Evolutionary conservation across 2,888 invertebrate genomes (phyloP).

Genomic region (Ryuthela nishihirai): DNA sequence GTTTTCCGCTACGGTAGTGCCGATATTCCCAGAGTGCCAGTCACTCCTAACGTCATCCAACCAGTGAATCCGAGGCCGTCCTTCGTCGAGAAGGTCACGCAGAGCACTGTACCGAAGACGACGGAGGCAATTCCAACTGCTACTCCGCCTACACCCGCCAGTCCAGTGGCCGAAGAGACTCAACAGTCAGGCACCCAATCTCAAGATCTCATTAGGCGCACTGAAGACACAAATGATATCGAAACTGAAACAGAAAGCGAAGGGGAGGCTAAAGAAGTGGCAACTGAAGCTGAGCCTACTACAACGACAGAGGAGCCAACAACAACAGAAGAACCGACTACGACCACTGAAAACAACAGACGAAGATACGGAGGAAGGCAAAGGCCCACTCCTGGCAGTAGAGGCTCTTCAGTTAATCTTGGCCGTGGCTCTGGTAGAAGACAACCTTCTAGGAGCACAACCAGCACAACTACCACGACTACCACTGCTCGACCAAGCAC

Average conservation of each 20-base stretch:
- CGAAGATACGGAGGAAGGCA: not conserved
- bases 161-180: not conserved
- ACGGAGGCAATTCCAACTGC: not conserved
- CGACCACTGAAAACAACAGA: not conserved
- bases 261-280: not conserved
- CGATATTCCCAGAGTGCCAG: constrained; percentile 8
- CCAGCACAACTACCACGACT: not conserved
- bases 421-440: not conserved
- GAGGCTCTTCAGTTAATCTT: not conserved
- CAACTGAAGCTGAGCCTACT: not conserved
- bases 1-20: constrained; percentile 8
- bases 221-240: not conserved
- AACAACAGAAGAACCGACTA: constrained; percentile 2
- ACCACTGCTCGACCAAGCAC: not conserved
- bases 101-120: not conserved
- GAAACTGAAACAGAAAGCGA: not conserved
- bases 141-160: not conserved
- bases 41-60: constrained; percentile 1
- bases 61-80: not conserved
- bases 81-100: not conserved
- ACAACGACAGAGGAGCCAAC: constrained; percentile 1
- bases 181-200: not conserved
- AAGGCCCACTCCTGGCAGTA: not conserved
- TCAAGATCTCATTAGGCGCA: too few species aligned
- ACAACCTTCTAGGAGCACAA: not conserved